phyloP scores from a whole-genome alignment of 2,797 vertebrate species.

The Crocodylus rhombifer region DNA sequence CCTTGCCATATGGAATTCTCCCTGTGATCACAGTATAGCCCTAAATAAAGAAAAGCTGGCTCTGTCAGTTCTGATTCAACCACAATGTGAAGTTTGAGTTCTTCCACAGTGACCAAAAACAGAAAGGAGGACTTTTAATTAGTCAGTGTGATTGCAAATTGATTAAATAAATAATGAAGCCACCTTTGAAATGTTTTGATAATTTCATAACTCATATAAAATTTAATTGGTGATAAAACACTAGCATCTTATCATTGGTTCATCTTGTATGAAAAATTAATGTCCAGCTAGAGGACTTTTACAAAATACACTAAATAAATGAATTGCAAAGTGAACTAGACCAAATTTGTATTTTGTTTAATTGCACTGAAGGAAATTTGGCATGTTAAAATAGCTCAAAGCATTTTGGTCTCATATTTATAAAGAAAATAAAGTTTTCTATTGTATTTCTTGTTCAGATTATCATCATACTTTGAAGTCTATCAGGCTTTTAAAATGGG shows the following conservation, averaged over 20 bases:
- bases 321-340: neutral
- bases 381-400: neutral
- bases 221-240: neutral
- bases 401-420: slow-evolving; percentile 13
- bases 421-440: neutral
- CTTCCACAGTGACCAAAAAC: neutral
- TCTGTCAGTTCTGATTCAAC: too few relatives aligned
- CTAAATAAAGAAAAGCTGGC: too few relatives aligned
- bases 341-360: neutral
- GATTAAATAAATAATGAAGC: neutral
- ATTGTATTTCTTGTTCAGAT: neutral
- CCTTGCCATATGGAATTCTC: too few relatives aligned
- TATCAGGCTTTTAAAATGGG: neutral
- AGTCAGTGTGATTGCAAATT: neutral
- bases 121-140: neutral
- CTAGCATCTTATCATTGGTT: neutral
- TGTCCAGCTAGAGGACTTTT: neutral
- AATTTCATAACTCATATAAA: neutral
- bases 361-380: slow-evolving; percentile 36
- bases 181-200: neutral
- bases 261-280: neutral
- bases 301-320: neutral
- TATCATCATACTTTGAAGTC: neutral
- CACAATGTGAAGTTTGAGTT: too few relatives aligned
- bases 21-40: too few relatives aligned